Evolutionary conservation across 1,140 invertebrate genomes (phyloP).

Genomic region (Drosophila erecta): DNA sequence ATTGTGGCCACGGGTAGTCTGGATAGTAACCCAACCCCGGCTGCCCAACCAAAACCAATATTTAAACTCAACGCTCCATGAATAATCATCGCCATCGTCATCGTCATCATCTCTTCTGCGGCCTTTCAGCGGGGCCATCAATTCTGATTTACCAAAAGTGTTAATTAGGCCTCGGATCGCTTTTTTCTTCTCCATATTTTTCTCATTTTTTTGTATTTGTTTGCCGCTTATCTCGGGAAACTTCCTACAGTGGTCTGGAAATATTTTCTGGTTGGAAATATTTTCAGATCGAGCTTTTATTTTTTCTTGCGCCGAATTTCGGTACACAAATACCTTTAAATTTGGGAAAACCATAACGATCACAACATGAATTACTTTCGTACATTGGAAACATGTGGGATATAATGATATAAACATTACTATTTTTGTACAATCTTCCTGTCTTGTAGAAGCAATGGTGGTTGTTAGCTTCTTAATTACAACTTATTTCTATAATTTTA

Average conservation of each 20-base stretch:
- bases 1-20: conserved; percentile 80
- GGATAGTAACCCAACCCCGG: conserved; percentile 27
- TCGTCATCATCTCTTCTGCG: conserved; percentile 50
- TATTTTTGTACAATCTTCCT: too few relatives aligned
- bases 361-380: too few relatives aligned
- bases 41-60: conserved; percentile 77
- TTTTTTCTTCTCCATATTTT: conserved; percentile 27
- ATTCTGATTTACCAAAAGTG: conserved; percentile 82
- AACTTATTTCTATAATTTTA: too few relatives aligned
- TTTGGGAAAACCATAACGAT: too few relatives aligned
- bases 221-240: conserved; percentile 30
- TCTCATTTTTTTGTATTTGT: conserved; percentile 24
- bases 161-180: conserved; percentile 66
- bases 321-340: too few relatives aligned
- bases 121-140: conserved; percentile 78
- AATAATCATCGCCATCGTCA: conserved; percentile 72
- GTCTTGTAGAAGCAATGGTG: too few relatives aligned
- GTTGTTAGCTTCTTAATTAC: too few relatives aligned
- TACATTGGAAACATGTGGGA: too few relatives aligned
- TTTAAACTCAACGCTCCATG: conserved; percentile 79
- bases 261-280: neutral
- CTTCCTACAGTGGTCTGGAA: conserved; percentile 22
- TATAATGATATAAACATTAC: too few relatives aligned
- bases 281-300: neutral
- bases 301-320: too few relatives aligned